Base-by-base conservation (phyloP, 2,113 vertebrate species). In the Actinemys pallida region DNA sequence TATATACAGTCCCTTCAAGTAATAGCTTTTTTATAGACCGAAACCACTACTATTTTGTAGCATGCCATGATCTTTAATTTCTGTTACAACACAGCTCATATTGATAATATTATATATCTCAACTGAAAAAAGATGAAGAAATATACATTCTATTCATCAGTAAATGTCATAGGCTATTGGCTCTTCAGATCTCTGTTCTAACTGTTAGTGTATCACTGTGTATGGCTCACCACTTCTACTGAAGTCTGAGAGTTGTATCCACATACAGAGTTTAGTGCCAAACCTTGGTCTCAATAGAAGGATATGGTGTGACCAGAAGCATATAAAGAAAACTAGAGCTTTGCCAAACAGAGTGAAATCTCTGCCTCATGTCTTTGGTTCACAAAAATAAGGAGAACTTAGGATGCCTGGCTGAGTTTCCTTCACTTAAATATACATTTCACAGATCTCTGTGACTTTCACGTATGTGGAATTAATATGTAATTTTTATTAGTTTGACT, bases 61-160 rank as follows among this genome's bases (percentile, higher is more conserved):
- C 19, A 25, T 65, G 25, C 6, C 13, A 86, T 31, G 80, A 3
- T 10, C 84, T 59, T 42, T 1, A 31, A 5, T 20, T 47, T 1
- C 20, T 0, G 0, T 31, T 20, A 5, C 39, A 88, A 90, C 27
- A 39, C 35, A 85, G 35, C 0, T 1, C 75, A 72, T 12, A 5
- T 49, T 14, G 25, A 27, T 45, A 39, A 45, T 27, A 76, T 72
- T 39, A 72, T 84, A 52, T 0, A 0, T 1, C 13, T 11, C 3
- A 6, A 50, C 50, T 27, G 14, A 0, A 16, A 39, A 1, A 35
- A 81, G 27, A 62, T 31, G 50, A 6, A 79, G 4, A 6, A 19
- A 16, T 69, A 69, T 29, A 22, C 6, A 0, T 11, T 5, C 29
- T 80, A 88, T 81, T 65, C 53, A 16, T 16, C 69, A 2, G 3